Percentiles rank a stretch among this genome's conserved stretches.
Evolutionary conservation across 2,113 vertebrate genomes (phyloP).

Genomic region (Aspidoscelis tigris): DNA sequence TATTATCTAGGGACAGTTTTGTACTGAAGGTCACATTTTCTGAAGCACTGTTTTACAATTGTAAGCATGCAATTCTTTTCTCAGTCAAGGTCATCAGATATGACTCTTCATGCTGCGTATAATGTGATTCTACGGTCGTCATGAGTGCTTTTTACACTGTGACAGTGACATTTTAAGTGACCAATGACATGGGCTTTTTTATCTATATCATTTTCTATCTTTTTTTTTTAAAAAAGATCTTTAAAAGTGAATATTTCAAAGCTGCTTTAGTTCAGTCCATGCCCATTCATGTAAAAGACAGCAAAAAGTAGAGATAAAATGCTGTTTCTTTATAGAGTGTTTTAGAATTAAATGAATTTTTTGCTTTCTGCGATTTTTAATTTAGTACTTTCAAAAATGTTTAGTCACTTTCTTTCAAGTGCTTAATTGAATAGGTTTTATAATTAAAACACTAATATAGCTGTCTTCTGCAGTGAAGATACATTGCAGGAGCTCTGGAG

Average conservation of each 20-base stretch:
- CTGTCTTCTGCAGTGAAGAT: neutral
- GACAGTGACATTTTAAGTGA: neutral
- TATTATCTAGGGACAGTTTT: neutral
- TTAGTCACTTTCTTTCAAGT: neutral
- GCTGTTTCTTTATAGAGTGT: neutral
- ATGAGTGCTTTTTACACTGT: neutral
- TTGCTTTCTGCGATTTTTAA: neutral
- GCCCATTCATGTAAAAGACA: neutral
- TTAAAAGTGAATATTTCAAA: no score
- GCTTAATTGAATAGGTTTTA: neutral
- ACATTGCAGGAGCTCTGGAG: no score
- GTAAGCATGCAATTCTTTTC: neutral
- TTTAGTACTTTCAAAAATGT: neutral
- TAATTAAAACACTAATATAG: neutral
- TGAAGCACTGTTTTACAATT: neutral
- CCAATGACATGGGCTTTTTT: neutral
- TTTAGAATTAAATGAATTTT: neutral
- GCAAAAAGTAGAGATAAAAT: neutral
- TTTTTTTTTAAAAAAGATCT: neutral
- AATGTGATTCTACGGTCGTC: neutral
- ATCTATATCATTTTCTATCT: neutral
- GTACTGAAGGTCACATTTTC: neutral
- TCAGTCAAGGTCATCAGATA: slow-evolving; percentile 6
- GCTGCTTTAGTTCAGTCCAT: neutral
- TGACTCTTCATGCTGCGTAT: neutral